phyloP scores from a whole-genome alignment of 2,888 invertebrate species.

The Terebella lapidaria region DNA sequence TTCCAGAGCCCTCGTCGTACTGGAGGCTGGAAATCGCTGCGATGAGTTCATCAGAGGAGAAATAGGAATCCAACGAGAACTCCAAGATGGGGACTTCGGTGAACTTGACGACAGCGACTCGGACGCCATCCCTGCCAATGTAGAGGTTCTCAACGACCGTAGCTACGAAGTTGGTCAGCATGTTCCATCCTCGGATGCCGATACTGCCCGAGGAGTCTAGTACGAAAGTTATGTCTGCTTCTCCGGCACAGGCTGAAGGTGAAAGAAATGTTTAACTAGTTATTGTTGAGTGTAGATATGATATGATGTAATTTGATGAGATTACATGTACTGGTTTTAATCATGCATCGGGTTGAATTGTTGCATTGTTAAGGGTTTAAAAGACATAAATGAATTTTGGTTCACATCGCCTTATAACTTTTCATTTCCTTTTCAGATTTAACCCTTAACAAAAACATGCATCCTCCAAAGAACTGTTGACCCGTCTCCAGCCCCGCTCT shows the following conservation, averaged over 20 bases:
- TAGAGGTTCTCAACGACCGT: conserved; percentile 17
- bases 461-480: too few relatives aligned
- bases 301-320: too few relatives aligned
- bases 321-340: too few relatives aligned
- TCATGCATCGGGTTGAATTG: too few relatives aligned
- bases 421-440: too few relatives aligned
- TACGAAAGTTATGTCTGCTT: conserved; percentile 20
- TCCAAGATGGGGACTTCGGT: background rate
- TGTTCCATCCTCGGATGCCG: conserved; percentile 12
- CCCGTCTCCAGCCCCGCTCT: too few relatives aligned
- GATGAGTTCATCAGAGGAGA: background rate
- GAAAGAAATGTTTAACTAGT: background rate
- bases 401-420: too few relatives aligned
- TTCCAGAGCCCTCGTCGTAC: conserved; percentile 15
- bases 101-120: conserved; percentile 6
- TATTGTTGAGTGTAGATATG: too few relatives aligned
- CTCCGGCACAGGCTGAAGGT: conserved; percentile 18
- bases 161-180: conserved; percentile 10
- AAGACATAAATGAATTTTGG: too few relatives aligned
- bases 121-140: conserved; percentile 10
- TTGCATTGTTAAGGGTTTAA: too few relatives aligned
- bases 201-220: conserved; percentile 24
- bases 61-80: conserved; percentile 10
- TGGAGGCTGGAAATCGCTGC: conserved; percentile 12
- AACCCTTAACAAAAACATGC: too few relatives aligned